Conservation (phyloP, 2,888 invertebrate species). For the Chloroclystis v-ata region DNA sequence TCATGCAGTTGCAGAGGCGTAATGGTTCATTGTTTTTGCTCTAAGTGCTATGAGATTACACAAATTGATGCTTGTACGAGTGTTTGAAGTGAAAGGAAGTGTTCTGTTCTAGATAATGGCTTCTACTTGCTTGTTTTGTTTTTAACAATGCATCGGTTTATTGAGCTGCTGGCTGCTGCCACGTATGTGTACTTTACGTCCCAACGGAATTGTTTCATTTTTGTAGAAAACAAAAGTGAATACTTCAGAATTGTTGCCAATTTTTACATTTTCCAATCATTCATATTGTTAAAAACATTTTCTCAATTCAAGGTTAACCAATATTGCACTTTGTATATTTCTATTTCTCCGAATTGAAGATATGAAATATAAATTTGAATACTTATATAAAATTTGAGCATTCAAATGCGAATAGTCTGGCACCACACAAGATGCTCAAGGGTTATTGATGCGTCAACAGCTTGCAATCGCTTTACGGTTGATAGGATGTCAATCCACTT, state of each 20-base stretch:
- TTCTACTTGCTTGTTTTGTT: constrained; percentile 45
- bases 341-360: constrained; percentile 1
- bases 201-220: constrained; percentile 12
- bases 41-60: constrained; percentile 60
- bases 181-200: neutral
- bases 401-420: constrained; percentile 17
- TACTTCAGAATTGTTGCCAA: too few species aligned
- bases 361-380: neutral
- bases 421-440: constrained; percentile 17
- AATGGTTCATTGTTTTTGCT: constrained; percentile 65
- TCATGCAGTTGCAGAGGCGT: constrained; percentile 34
- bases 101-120: constrained; percentile 51
- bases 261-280: neutral
- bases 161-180: constrained; percentile 22
- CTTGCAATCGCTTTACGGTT: constrained; percentile 40
- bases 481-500: constrained; percentile 49
- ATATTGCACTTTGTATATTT: neutral
- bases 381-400: neutral
- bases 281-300: too few species aligned
- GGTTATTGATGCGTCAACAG: constrained; percentile 31
- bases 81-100: constrained; percentile 64
- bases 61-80: constrained; percentile 51
- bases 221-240: neutral
- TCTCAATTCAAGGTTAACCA: neutral
- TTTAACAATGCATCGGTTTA: constrained; percentile 44